Conservation (phyloP, 2,888 invertebrate genomes). For the Tiphia femorata region DNA sequence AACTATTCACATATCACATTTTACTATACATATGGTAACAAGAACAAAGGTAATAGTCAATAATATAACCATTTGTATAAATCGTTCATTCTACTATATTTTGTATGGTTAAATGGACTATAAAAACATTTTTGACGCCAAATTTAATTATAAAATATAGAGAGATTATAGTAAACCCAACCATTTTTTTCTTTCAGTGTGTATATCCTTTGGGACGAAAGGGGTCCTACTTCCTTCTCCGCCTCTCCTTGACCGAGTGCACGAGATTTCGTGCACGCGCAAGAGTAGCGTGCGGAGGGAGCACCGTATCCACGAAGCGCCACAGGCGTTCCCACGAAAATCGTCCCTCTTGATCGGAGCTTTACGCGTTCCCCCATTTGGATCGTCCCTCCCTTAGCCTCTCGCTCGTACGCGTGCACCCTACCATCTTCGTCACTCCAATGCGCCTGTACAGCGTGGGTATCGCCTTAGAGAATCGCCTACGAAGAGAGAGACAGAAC, state of each 20-base stretch:
- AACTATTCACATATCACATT: no score
- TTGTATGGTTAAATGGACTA: no score
- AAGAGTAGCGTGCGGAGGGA: conserved; percentile 10
- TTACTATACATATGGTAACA: no score
- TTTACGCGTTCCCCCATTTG: conserved; percentile 36
- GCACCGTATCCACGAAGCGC: conserved; percentile 37
- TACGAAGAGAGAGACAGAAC: neutral
- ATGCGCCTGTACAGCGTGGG: conserved; percentile 27
- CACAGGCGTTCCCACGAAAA: conserved; percentile 66
- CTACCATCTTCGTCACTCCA: conserved; percentile 16
- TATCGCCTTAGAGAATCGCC: conserved; percentile 8
- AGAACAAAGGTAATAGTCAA: no score
- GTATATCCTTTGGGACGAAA: no score
- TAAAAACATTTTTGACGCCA: no score
- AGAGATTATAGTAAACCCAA: no score
- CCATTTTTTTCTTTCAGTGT: no score
- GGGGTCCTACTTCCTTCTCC: conserved; percentile 18
- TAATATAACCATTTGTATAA: no score
- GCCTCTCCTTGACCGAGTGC: conserved; percentile 49
- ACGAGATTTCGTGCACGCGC: conserved; percentile 34
- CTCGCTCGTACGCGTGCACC: conserved; percentile 17
- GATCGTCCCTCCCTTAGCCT: conserved; percentile 20
- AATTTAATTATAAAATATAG: no score
- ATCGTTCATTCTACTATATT: no score
- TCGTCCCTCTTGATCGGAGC: conserved; percentile 44